phyloP scores from a whole-genome alignment of 2,888 invertebrate genomes.

The Lasioglossum villosulum region DNA sequence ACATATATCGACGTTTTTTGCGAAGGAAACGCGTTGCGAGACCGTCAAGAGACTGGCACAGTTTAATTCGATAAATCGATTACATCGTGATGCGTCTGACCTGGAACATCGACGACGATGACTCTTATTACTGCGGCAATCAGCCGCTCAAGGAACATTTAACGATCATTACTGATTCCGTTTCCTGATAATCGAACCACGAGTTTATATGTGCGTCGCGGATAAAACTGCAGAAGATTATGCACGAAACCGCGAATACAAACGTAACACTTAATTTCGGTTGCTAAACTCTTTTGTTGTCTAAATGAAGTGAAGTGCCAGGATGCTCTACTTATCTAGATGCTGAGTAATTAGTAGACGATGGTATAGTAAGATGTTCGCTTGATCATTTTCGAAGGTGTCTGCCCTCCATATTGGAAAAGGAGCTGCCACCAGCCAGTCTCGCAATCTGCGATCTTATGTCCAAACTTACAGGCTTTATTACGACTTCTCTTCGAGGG shows the following conservation, averaged over 20 bases:
- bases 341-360: constrained; percentile 38
- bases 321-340: background rate
- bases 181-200: background rate
- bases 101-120: background rate
- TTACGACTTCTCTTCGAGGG: constrained; percentile 58
- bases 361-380: constrained; percentile 43
- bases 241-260: background rate
- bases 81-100: background rate
- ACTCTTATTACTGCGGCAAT: background rate
- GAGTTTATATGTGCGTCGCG: background rate
- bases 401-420: constrained; percentile 28
- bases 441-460: constrained; percentile 55
- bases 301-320: background rate
- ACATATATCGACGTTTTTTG: constrained; percentile 10
- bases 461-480: constrained; percentile 65
- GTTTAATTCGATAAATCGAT: constrained; percentile 3
- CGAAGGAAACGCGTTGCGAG: background rate
- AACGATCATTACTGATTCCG: background rate
- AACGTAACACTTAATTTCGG: background rate
- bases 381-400: constrained; percentile 43
- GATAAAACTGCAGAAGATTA: background rate
- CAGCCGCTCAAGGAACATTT: background rate
- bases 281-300: background rate
- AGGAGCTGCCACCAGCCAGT: constrained; percentile 40
- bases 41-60: background rate